Base-by-base conservation (phyloP, 2,797 vertebrate species). In the Psittacula derbiana region DNA sequence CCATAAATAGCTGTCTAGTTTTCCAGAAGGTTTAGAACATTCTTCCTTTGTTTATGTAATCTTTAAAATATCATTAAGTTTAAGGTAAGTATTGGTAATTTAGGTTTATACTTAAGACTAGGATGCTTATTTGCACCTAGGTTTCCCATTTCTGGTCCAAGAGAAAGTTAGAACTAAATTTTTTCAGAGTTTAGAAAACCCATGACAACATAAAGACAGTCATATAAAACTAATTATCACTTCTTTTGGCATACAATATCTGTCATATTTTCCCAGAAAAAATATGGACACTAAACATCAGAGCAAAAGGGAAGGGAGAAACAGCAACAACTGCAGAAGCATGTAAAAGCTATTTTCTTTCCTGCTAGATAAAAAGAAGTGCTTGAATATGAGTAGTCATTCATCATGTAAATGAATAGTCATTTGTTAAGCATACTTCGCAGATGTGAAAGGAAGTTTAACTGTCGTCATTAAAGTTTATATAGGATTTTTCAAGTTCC, bases 201-300 rank as follows among this genome's bases (percentile, higher is more conserved):
- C 88, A 55, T 95, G 89, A 83, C 93, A 97, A 94, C 82, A 95
- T 95, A 96, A 97, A 96, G 83, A 96, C 90, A 97, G 93, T 87
- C 93, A 80, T 95, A 92, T 81, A 97, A 96, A 92, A 97, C 93
- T 97, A 97, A 98, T 98, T 97, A 97, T 95, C 94, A 90, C 86
- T 94, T 97, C 90, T 67, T 95, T 74, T 70, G 82, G 90, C 24
- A 11, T 95, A 97, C 92, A 97, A 96, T 96, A 92, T 93, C 92
- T 97, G 96, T 97, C 96, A 96, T 96, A 95, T 97, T 97, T 97
- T 96, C 71, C 78, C 73, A 81, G 75, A 47, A 93, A 97, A 96
- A 96, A 94, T 93, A 83, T 18, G 61, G 96, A 94, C 73, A 52
- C 76, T 94, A 97, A 97, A 93, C 86, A 95, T 92, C 44, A 67